Evolutionary conservation across 1,140 invertebrate species (phyloP).

Genomic region (Camponotus pennsylvanicus): DNA sequence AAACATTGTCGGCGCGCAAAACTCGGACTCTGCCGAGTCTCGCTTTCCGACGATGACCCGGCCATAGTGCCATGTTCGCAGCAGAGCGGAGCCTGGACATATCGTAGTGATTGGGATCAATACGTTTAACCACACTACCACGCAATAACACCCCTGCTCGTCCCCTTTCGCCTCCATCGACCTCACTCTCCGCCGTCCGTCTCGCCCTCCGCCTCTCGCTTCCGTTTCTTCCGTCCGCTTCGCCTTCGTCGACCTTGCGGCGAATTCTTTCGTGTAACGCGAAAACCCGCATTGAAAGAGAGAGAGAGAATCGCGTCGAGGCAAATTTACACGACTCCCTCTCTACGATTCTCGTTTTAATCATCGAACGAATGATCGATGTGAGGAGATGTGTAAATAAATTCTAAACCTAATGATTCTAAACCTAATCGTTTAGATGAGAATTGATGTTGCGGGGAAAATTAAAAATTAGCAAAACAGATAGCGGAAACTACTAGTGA

Average conservation of each 20-base stretch:
- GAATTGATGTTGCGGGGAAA: neutral
- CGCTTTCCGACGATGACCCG: constrained; percentile 61
- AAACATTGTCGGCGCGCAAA: neutral
- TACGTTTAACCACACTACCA: constrained; percentile 74
- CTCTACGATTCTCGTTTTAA: neutral
- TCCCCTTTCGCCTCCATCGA: constrained; percentile 66
- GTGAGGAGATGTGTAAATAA: neutral
- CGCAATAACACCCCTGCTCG: constrained; percentile 71
- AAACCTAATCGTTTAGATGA: neutral
- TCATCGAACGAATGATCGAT: neutral
- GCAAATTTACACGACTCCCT: constrained; percentile 5
- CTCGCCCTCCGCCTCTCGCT: constrained; percentile 50
- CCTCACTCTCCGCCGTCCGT: constrained; percentile 57
- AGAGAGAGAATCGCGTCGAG: neutral
- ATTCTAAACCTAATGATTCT: neutral
- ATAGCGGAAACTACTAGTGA: neutral
- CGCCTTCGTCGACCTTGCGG: constrained; percentile 62
- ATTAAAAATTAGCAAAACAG: neutral
- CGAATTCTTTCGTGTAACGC: constrained; percentile 60
- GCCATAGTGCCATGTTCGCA: constrained; percentile 53
- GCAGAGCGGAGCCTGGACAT: constrained; percentile 65
- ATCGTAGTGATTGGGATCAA: constrained; percentile 77
- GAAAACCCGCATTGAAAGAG: constrained; percentile 50
- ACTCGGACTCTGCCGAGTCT: neutral
- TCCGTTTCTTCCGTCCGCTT: constrained; percentile 48